Conservation (phyloP, 2,888 invertebrate species). For the Caenorhabditis japonica region DNA sequence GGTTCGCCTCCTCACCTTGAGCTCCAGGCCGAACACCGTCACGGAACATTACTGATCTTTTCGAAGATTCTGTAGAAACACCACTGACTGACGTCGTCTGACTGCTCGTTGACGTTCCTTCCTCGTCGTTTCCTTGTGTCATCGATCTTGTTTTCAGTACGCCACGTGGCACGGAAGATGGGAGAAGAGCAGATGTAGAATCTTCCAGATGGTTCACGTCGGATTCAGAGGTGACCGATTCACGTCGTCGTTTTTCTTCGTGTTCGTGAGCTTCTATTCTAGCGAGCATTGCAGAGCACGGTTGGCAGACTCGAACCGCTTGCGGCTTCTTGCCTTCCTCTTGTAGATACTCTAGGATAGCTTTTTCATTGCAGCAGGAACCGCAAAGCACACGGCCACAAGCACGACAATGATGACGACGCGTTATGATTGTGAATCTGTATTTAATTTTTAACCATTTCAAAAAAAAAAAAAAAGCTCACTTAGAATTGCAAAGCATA, state of each 20-base stretch:
- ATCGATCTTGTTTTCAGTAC: conserved; percentile 35
- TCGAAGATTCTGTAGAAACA: neutral
- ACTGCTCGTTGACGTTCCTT: conserved; percentile 28
- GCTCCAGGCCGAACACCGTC: conserved; percentile 73
- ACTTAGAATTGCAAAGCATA: conserved; percentile 87
- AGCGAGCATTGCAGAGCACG: conserved; percentile 69
- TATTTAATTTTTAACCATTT: neutral
- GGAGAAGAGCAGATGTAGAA: neutral
- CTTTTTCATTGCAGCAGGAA: conserved; percentile 57
- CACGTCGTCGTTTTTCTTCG: conserved; percentile 25
- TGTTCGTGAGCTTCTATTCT: conserved; percentile 69
- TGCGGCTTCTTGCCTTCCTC: conserved; percentile 62
- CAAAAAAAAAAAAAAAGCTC: conserved; percentile 77
- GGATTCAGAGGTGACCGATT: conserved; percentile 11
- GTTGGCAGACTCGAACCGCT: conserved; percentile 68
- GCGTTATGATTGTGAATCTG: conserved; percentile 80
- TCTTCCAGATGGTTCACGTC: neutral
- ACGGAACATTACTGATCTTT: conserved; percentile 56
- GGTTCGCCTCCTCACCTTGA: conserved; percentile 25
- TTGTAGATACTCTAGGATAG: conserved; percentile 56
- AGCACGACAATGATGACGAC: conserved; percentile 81
- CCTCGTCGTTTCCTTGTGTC: conserved; percentile 14
- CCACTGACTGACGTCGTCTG: neutral
- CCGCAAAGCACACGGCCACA: conserved; percentile 71
- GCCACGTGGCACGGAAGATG: conserved; percentile 17